Evolutionary conservation across 1,140 invertebrate species (phyloP), one percentile per base, ranked within the genome.

Genomic region (Cyphomyrmex costatus): DNA sequence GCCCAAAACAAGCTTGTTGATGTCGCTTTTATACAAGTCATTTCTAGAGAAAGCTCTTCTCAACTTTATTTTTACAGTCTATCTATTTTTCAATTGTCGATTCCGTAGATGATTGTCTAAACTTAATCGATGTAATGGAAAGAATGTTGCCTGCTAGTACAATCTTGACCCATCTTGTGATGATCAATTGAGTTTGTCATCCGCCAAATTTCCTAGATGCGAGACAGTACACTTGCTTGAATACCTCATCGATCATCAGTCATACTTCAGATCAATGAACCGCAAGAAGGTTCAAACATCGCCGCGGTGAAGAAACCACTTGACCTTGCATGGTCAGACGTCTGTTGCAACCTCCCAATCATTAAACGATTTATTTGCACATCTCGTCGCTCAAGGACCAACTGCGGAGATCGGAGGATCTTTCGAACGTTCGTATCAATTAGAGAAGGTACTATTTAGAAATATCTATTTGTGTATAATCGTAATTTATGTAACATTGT

Each of bases 271-370:
- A 42, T 70, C 63, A 56, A 80, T 80, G 78, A 80, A 70, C 65
- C 33, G 33, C 3, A 16, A 56, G 51, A 80, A 80, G 78, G 65
- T 80, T 80, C 65, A 80, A 68, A 70, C 63, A 70, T 80, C 63
- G 78, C 78, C 65, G 78, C 65, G 33, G 21, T 66, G 33, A 58
- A 51, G 78, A 68, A 70, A 68, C 78, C 78, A 80, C 78, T 80
- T 80, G 65, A 80, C 78, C 78, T 80, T 80, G 78, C 78, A 78
- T 65, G 58, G 42, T 80, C 77, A 80, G 78, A 80, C 63, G 65
- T 80, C 36, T 70, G 65, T 53, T 80, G 78, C 78, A 70, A 70
- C 63, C 63, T 80, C 46, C 30, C 49, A 24, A 80, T 70, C 63
- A 70, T 80, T 80, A 70, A 80, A 80, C 78, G 21, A 56, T 80